Base-by-base conservation (phyloP, 2,888 invertebrate genomes). In the Mayetiola destructor region DNA sequence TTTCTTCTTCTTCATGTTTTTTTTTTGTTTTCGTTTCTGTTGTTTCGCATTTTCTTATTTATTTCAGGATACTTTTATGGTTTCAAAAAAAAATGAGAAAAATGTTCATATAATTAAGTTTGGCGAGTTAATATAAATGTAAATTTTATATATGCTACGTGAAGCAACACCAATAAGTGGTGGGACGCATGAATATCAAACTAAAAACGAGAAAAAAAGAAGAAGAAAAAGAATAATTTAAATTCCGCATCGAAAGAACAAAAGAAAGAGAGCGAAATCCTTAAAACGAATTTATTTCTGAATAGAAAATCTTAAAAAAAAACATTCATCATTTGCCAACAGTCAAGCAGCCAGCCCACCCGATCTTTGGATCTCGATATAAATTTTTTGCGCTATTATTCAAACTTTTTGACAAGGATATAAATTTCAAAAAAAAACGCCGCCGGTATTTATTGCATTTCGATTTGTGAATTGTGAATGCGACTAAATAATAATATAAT, bases 371-470 rank as follows among this genome's bases (percentile, higher is more conserved):
- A n/a, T n/a, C n/a, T 48, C 16, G 48, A 27, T 48, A 48, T 27
- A 27, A 48, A 48, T 48, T n/a, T n/a, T n/a, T n/a, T n/a, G n/a
- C 27, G 48, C 48, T 48, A 48, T 48, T 48, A 48, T 48, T 48
- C 48, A 48, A 48, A 48, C 27, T 48, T 48, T n/a, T 48, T 48
- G 48, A 48, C 48, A 48, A 48, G 48, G n/a, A 48, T 23, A 48
- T 48, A 48, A 48, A 48, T 48, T 23, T 16, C n/a, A n/a, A n/a
- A n/a, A n/a, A n/a, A 48, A 48, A 48, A 27, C 48, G 48, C 48
- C 27, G 23, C n/a, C 48, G 27, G 48, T 48, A 48, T 23, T 27
- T 48, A 48, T 27, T 48, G 48, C 27, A 8, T 42, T n/a, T n/a
- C n/a, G n/a, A n/a, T 27, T 16, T 18, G 36, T 40, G 48, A 48